Evolutionary conservation across 1,140 invertebrate species (phyloP), one percentile per base, ranked within the genome.

Genomic region (Psix sp.): DNA sequence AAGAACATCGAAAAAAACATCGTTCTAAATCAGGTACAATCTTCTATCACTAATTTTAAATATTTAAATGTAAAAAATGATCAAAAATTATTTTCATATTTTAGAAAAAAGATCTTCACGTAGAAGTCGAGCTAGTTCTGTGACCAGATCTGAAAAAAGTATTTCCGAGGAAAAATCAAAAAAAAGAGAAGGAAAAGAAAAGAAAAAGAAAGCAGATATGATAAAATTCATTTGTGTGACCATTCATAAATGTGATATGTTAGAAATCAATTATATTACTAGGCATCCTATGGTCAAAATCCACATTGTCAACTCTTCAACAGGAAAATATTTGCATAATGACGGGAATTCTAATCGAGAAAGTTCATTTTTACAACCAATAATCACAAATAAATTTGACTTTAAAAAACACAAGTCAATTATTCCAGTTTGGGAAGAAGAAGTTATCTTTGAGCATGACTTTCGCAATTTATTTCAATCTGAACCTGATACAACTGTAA

Each of bases 391-490:
- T 0, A 80, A 79, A 36, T 86, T 83, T 45, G 83, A 86, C 29
- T 84, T 86, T 17, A 82, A 76, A 26, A 77, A 82, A 13, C 79
- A 84, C 4, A 85, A 75, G 40, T 86, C 84, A 3, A 83, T 88
- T 52, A 68, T 81, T 16, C 91, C 91, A 1, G 76, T 85, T 0
- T 93, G 92, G 92, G 90, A 92, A 72, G 91, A 92, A 74, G 82
- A 91, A 42, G 68, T 93, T 0, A 78, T 92, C 26, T 90, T 92
- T 65, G 90, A 91, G 81, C 89, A 91, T 74, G 86, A 90, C 45
- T 89, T 88, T 42, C 78, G 88, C 17, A 81, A 88, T 60, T 82
- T 92, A 24, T 59, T 89, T 10, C 80, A 81, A 20, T 68, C 79
- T 3, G 84, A 78, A 10, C 70, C 62, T 9, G 63, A 89, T 14